Conservation (phyloP, 2,797 vertebrate species). For the Cirrhinus molitorella region DNA sequence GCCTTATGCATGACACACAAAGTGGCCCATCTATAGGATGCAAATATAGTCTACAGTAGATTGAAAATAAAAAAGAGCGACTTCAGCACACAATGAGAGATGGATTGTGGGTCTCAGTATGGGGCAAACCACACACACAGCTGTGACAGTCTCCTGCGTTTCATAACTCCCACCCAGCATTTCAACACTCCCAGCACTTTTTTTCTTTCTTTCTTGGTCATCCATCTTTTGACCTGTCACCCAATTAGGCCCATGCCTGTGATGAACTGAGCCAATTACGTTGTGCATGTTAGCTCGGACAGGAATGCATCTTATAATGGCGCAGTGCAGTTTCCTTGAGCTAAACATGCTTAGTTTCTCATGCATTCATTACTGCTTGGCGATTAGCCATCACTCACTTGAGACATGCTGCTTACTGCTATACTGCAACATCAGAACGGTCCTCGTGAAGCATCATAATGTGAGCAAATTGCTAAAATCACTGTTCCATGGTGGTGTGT, state of each 20-base stretch:
- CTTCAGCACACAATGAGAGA: constrained; percentile 16
- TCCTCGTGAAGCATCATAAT: constrained; percentile 31
- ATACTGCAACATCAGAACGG: constrained; percentile 24
- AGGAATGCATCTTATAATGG: constrained; percentile 71
- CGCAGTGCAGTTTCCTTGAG: constrained; percentile 63
- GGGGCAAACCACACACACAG: not conserved
- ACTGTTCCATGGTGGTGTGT: not conserved
- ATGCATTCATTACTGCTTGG: constrained; percentile 71
- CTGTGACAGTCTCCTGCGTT: not conserved
- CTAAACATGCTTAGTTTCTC: constrained; percentile 59
- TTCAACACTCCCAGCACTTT: constrained; percentile 27
- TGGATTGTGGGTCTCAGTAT: not conserved
- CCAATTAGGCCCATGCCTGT: constrained; percentile 71
- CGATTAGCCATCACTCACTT: constrained; percentile 66
- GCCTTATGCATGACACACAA: not conserved
- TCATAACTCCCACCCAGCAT: constrained; percentile 31
- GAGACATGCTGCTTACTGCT: constrained; percentile 11
- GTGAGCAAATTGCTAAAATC: constrained; percentile 24
- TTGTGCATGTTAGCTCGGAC: constrained; percentile 66
- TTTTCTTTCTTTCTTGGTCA: constrained; percentile 48
- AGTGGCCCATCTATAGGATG: not conserved
- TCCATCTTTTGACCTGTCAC: constrained; percentile 68
- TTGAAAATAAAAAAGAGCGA: constrained; percentile 13
- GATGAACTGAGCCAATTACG: constrained; percentile 77
- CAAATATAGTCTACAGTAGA: not conserved